phyloP scores from a whole-genome alignment of 2,113 vertebrate species.

The Cavia aperea region DNA sequence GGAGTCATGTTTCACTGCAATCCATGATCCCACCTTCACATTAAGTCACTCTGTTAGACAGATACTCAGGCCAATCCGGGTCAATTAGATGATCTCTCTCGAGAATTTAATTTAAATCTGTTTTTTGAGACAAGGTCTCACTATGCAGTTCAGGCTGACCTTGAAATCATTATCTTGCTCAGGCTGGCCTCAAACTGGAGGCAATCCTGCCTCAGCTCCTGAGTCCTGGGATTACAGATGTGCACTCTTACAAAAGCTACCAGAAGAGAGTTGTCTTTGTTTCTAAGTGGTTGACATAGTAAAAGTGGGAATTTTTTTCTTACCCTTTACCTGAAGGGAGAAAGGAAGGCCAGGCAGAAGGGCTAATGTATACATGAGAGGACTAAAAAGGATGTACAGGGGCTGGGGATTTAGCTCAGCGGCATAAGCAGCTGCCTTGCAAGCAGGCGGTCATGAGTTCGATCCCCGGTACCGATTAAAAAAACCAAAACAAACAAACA shows the following conservation, averaged over 20 bases:
- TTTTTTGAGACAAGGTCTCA: not conserved
- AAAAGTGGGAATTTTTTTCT: not conserved
- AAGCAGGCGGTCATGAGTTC: no score
- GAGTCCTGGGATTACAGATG: not conserved
- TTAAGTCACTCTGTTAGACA: not conserved
- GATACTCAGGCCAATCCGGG: not conserved
- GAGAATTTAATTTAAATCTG: not conserved
- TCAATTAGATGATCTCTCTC: not conserved
- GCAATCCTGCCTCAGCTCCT: not conserved
- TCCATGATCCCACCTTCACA: not conserved
- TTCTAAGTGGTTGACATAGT: not conserved
- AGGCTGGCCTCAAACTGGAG: not conserved
- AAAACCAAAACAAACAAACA: no score
- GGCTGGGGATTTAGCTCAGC: no score
- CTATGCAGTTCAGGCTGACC: not conserved
- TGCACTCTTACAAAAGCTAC: not conserved
- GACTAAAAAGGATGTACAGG: not conserved
- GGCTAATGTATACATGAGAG: not conserved
- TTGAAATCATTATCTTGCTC: not conserved
- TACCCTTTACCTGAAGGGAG: no score
- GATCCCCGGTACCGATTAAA: no score
- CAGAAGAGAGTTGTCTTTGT: not conserved
- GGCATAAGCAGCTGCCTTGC: no score
- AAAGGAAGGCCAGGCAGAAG: not conserved
- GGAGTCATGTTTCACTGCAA: not conserved